Evolutionary conservation across 2,113 vertebrate genomes (phyloP).

Genomic region (Chionodraco myersi): DNA sequence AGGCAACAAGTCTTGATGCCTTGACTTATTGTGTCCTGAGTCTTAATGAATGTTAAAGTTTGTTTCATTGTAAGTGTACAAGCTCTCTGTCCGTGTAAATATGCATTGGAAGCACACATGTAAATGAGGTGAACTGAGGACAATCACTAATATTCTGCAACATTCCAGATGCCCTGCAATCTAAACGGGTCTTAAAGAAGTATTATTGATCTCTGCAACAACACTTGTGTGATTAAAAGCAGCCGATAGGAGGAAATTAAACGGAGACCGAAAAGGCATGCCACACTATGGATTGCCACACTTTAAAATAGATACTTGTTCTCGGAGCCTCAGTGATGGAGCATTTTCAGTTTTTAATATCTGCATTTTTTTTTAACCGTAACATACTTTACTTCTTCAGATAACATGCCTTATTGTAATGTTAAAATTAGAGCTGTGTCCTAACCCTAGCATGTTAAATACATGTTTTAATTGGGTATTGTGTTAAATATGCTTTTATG

Average conservation of each 20-base stretch:
- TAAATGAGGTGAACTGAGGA: slow-evolving; percentile 58
- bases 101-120: neutral
- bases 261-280: slow-evolving; percentile 11
- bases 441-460: slow-evolving; percentile 6
- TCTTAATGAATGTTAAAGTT: slow-evolving; percentile 64
- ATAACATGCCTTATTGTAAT: slow-evolving; percentile 31
- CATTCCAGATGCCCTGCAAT: slow-evolving; percentile 72
- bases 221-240: neutral
- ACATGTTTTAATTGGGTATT: slow-evolving; percentile 20
- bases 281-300: slow-evolving; percentile 53
- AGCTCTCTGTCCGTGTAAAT: slow-evolving; percentile 49
- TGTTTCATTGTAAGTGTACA: slow-evolving; percentile 31
- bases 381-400: slow-evolving; percentile 23
- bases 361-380: slow-evolving; percentile 53
- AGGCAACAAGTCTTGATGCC: slow-evolving; percentile 10
- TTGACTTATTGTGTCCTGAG: slow-evolving; percentile 44
- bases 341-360: slow-evolving; percentile 46
- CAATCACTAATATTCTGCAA: slow-evolving; percentile 71
- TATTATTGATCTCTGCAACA: slow-evolving; percentile 17
- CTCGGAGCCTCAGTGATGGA: slow-evolving; percentile 1
- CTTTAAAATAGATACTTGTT: slow-evolving; percentile 16
- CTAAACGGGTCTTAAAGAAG: slow-evolving; percentile 44
- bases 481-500: slow-evolving; percentile 31
- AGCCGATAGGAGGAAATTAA: neutral
- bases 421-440: slow-evolving; percentile 13